Percentiles rank a stretch among this genome's conserved stretches.
Evolutionary conservation across 2,888 invertebrate species (phyloP).

Genomic region (Cantharis rufa): DNA sequence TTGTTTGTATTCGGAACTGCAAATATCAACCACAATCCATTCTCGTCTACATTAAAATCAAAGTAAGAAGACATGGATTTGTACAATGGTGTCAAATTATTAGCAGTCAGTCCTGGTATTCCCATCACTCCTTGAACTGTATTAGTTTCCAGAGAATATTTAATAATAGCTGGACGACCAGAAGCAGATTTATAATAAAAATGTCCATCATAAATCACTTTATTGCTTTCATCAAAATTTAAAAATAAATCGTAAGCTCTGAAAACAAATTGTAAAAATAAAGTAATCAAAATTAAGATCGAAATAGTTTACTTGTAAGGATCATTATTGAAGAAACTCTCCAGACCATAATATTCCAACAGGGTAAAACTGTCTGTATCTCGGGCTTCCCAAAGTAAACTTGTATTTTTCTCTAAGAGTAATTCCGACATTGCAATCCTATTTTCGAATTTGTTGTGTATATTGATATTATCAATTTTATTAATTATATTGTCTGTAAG

Average conservation of each 20-base stretch:
- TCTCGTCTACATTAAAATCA: constrained; percentile 68
- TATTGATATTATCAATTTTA: neutral
- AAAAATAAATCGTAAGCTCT: constrained; percentile 37
- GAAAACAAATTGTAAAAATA: too few species aligned
- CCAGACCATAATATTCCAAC: constrained; percentile 56
- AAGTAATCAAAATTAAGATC: too few species aligned
- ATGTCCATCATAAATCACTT: constrained; percentile 91
- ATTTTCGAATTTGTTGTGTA: neutral
- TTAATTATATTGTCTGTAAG: neutral
- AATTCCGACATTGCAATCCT: neutral
- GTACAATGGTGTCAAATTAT: constrained; percentile 69
- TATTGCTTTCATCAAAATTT: constrained; percentile 82
- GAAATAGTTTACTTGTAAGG: constrained; percentile 57
- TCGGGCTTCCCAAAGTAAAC: neutral
- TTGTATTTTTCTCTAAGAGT: too few species aligned
- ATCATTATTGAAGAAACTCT: constrained; percentile 69
- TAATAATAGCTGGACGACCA: constrained; percentile 63
- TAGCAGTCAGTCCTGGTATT: constrained; percentile 59
- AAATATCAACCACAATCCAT: constrained; percentile 95
- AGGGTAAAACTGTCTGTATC: neutral
- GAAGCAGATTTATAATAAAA: constrained; percentile 83
- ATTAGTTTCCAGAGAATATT: constrained; percentile 65
- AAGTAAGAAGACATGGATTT: constrained; percentile 80
- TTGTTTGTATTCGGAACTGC: constrained; percentile 77
- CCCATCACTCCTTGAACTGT: constrained; percentile 45